Conservation (phyloP, 2,113 vertebrate species). For the Neotragus moschatus region DNA sequence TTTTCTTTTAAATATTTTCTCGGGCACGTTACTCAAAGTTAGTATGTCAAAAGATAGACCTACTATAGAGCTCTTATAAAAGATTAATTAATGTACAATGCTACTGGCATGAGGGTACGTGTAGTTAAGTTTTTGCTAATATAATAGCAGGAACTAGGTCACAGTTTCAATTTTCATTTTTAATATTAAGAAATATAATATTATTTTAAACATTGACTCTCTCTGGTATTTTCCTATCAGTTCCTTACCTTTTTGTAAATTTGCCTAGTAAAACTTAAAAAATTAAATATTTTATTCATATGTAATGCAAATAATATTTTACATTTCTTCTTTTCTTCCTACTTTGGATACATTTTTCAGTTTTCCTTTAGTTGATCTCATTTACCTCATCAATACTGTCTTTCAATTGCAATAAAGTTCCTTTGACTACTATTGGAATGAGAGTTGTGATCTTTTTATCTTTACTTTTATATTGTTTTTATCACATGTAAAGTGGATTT, state of each 20-base stretch:
- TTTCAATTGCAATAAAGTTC: neutral
- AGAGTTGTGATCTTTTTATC: neutral
- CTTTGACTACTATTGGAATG: neutral
- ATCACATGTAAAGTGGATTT: neutral
- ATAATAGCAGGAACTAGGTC: neutral
- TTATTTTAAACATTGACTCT: neutral
- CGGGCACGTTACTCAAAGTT: neutral
- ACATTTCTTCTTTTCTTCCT: neutral
- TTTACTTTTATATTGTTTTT: neutral
- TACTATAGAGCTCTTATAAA: neutral
- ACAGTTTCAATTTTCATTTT: conserved; percentile 1
- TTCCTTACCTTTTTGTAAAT: neutral
- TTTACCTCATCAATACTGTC: neutral
- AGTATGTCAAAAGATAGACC: neutral
- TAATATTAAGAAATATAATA: neutral
- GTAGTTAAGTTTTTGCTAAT: neutral
- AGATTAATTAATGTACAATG: neutral
- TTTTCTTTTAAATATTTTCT: conserved; percentile 33
- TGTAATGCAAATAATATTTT: neutral
- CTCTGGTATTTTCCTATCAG: neutral
- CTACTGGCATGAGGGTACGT: neutral
- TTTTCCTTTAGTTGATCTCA: neutral
- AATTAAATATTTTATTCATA: neutral
- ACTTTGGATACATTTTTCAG: neutral
- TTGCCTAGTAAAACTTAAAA: neutral